Base-by-base conservation (phyloP, 92 coral and sea anemone species). In the Montipora capitata region DNA sequence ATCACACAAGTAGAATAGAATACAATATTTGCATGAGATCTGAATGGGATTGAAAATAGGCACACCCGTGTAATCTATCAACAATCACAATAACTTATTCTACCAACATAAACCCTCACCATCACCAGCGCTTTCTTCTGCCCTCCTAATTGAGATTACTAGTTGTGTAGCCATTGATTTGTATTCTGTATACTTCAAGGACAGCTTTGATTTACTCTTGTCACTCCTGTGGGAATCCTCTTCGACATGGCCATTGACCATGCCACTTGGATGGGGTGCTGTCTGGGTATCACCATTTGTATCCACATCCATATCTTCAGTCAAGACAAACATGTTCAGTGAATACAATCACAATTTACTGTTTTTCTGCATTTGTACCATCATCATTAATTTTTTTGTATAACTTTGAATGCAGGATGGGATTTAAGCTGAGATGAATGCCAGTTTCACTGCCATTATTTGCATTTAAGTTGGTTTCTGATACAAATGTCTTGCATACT, bases 241-340 rank as follows among this genome's bases (percentile, higher is more conserved):
- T 16, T 82, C 77, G 14, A 76, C 9, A 57, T 78, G 77, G 35
- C 94, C 95, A 80, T 93, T 96, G 52, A 88, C 92, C 72, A 85
- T 81, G 58, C 92, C 92, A 77, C 62, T 80, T 12, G 92, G 81
- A 71, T 90, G 92, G 56, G 96, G 40, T 38, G 69, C 52, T 48
- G 52, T 86, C 62, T 70, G 94, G 35, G 93, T 82, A 5, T 94
- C 98, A 90, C 69, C 86, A 44, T 77, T 94, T 20, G 93, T 81
- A 40, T 97, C 99, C 94, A 97, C 96, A 17, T 92, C 99, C 94
- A 87, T 74, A 80, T 89, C 94, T 86, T 63, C 35, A 27, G 35
- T 27, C 35, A 71, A 49, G 14, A 35, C 3, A 68, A 1, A 35
- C 17, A 2, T 1, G n/a, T 3, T n/a, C 10, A 15, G 72, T 17